Evolutionary conservation across 2,888 invertebrate species (phyloP), one percentile per base, ranked within the genome.

Genomic region (Mactromeris polynyma): DNA sequence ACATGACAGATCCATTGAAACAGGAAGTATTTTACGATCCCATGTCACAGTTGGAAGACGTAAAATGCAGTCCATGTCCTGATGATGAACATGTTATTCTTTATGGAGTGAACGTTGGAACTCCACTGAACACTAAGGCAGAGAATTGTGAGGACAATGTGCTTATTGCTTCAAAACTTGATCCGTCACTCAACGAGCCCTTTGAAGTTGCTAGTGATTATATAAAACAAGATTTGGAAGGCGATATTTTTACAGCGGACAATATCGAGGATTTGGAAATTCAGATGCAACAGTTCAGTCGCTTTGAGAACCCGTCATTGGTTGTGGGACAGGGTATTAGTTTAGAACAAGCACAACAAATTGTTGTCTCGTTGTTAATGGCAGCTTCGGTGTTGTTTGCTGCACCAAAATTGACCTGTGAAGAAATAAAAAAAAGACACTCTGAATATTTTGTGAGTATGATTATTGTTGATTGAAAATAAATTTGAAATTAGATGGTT

Each of bases 381-480:
- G 64, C 54, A 54, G 77, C 85, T 1, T 19, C 54, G 1, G 73
- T 80, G 1, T 31, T 86, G 26, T 77, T 81, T 54, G 77, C 51
- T 3, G 14, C 40, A 6, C 46, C 42, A 17, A 87, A 83, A 81
- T 33, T 88, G 14, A 36, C 90, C 17, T 90, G 90, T 54, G 40
- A 54, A 26, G 90, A 90, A 36, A 90, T 90, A 26, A 86, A 51
- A 77, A 54, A 86, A 40, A 81, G 88, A 64, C 90, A 90, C 51
- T 51, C 73, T 17, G 88, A 77, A 0, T 90, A 90, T 26, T 38
- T 90, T 77, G 90, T 90, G 86, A 73, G 90, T 79, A 81, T n/a
- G 4, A 33, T 51, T 26, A 4, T 33, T 81, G 40, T 42, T 80
- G 0, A 73, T 17, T 33, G 31, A 36, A 73, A 36, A 36, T 33